These are phyloP conservation scores for Cantharis rufa DNA, from an alignment of 2,888 invertebrate genomes.

Conservation along the genomic window DNA sequence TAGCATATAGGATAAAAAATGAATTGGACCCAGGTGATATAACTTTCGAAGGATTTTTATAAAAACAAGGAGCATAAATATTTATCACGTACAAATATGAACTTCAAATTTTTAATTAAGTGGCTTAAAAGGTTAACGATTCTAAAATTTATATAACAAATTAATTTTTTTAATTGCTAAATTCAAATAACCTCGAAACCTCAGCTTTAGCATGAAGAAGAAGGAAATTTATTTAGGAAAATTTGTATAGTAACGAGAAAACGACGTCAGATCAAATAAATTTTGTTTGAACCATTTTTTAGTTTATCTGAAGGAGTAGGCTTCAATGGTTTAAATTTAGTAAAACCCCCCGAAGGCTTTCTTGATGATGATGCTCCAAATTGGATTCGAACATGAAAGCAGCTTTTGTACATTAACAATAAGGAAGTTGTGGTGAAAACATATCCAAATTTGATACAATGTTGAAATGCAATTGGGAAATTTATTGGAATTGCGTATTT, in stretches of 20 bases:
- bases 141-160: not conserved
- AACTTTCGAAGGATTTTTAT: not conserved
- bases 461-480: not conserved
- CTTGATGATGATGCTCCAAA: not conserved
- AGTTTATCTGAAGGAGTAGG: not conserved
- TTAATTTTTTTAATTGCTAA: not conserved
- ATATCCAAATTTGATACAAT: not conserved
- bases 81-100: not conserved
- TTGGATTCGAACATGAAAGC: not conserved
- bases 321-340: not conserved
- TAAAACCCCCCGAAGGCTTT: not conserved
- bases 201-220: not conserved
- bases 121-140: not conserved
- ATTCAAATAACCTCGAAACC: not conserved
- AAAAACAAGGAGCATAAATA: not conserved
- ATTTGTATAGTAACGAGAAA: not conserved
- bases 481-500: not conserved
- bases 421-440: not conserved
- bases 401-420: not conserved
- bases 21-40: not conserved
- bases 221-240: not conserved
- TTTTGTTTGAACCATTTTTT: not conserved
- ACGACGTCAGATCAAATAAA: not conserved
- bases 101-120: not conserved
- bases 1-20: not conserved